Conservation (phyloP, 2,113 vertebrate species). For the Pipa parva region DNA sequence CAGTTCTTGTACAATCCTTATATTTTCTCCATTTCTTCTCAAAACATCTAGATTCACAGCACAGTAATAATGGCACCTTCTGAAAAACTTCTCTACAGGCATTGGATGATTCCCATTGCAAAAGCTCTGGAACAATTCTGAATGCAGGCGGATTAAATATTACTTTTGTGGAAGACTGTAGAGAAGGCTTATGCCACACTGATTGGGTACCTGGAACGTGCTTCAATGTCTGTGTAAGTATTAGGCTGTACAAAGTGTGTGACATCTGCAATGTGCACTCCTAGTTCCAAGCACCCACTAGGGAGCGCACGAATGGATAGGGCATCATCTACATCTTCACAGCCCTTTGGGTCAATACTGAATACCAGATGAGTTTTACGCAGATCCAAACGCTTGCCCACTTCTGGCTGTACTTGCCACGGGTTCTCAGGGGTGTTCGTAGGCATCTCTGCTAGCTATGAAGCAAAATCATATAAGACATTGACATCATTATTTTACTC, state of each 20-base stretch:
- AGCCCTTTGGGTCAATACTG: slow-evolving; percentile 90
- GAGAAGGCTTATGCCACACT: no score
- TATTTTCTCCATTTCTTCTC: no score
- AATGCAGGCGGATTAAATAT: no score
- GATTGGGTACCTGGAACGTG: slow-evolving; percentile 70
- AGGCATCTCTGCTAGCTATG: slow-evolving; percentile 87
- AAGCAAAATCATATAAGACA: slow-evolving; percentile 34
- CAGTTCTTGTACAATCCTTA: no score
- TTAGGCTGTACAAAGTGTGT: slow-evolving; percentile 82
- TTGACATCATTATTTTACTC: no score
- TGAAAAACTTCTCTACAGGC: no score
- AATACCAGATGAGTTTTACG: slow-evolving; percentile 80
- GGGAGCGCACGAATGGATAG: slow-evolving; percentile 72
- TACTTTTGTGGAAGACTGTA: no score
- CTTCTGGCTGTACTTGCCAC: slow-evolving; percentile 66
- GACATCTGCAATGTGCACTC: slow-evolving; percentile 93
- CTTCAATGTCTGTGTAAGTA: slow-evolving; percentile 83
- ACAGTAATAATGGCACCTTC: no score
- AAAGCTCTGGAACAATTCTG: no score
- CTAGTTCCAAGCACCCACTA: slow-evolving; percentile 75
- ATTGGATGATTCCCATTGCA: no score
- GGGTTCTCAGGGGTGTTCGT: slow-evolving; percentile 68
- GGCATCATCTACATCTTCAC: slow-evolving; percentile 90
- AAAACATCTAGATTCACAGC: no score
- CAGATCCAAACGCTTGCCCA: slow-evolving; percentile 56